Evolutionary conservation across 2,113 vertebrate species (phyloP).

Genomic region (Dicrurus megarhynchus): DNA sequence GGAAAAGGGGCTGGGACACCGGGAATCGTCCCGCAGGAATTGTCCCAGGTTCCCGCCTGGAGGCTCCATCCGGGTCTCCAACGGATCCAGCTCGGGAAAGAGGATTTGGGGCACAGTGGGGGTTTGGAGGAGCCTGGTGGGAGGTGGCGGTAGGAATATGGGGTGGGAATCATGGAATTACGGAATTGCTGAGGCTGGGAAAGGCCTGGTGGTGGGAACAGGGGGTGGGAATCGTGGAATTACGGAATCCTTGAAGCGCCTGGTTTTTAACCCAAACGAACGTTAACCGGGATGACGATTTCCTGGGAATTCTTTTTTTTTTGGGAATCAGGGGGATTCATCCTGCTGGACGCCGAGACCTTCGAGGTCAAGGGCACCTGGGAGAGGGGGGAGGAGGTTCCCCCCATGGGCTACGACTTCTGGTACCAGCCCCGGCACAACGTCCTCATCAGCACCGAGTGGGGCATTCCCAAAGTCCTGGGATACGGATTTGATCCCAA

Average conservation of each 20-base stretch:
- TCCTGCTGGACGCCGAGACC: slow-evolving; percentile 87
- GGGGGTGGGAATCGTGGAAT: background rate
- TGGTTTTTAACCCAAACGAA: accelerated
- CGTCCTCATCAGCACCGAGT: slow-evolving; percentile 91
- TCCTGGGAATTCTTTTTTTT: background rate
- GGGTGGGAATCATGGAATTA: background rate
- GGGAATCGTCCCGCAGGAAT: background rate
- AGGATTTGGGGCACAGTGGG: background rate
- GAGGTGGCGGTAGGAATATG: background rate
- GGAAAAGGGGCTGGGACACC: background rate
- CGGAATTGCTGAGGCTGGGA: background rate
- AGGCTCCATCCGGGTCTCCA: background rate
- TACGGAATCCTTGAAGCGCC: background rate
- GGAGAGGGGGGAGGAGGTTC: slow-evolving; percentile 78
- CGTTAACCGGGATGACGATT: background rate
- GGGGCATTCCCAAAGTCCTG: slow-evolving; percentile 83
- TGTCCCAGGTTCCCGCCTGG: background rate
- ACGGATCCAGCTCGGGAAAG: background rate
- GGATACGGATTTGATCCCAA: slow-evolving; percentile 77
- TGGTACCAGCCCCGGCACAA: slow-evolving; percentile 96
- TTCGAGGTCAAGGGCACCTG: slow-evolving; percentile 90
- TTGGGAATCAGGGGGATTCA: slow-evolving; percentile 77
- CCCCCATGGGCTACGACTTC: slow-evolving; percentile 89
- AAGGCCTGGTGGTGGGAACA: background rate
- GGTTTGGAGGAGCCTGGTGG: background rate